Percentiles rank a stretch among this genome's conserved stretches.
Evolutionary conservation across 2,113 vertebrate genomes (phyloP).

Genomic region (Heliornis fulica): DNA sequence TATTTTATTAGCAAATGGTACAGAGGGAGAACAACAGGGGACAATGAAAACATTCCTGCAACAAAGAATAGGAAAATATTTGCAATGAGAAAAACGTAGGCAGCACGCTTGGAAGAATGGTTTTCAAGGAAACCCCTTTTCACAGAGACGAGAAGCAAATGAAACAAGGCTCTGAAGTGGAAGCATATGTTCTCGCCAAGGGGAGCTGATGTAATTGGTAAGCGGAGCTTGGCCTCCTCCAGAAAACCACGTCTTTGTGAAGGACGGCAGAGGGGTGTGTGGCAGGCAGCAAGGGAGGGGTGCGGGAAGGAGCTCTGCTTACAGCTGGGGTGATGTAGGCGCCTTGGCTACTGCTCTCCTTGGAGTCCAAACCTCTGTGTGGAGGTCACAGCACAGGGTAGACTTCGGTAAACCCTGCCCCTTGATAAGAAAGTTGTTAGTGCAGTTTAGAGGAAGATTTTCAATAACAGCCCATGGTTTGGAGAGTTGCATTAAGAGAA

Average conservation of each 20-base stretch:
- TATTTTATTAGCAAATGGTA: background rate
- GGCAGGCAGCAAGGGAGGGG: background rate
- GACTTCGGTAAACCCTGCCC: background rate
- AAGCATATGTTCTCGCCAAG: constrained; percentile 39
- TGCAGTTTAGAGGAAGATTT: background rate
- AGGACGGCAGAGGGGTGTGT: background rate
- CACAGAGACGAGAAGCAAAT: constrained; percentile 9
- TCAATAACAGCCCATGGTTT: background rate
- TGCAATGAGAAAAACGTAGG: background rate
- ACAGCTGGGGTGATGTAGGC: background rate
- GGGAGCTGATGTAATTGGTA: constrained; percentile 27
- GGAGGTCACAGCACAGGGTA: background rate
- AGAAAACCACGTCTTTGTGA: background rate
- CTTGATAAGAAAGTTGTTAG: background rate
- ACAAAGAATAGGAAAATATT: background rate
- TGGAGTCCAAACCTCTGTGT: background rate
- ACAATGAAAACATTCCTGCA: background rate
- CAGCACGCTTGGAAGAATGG: background rate
- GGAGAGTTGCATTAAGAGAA: background rate
- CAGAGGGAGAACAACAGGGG: background rate
- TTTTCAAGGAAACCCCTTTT: constrained; percentile 46
- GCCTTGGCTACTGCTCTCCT: background rate
- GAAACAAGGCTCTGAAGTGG: constrained; percentile 39
- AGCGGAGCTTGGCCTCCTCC: background rate
- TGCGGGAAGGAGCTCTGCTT: background rate